Base-by-base conservation (phyloP, 2,797 vertebrate genomes). In the Platalea minor region DNA sequence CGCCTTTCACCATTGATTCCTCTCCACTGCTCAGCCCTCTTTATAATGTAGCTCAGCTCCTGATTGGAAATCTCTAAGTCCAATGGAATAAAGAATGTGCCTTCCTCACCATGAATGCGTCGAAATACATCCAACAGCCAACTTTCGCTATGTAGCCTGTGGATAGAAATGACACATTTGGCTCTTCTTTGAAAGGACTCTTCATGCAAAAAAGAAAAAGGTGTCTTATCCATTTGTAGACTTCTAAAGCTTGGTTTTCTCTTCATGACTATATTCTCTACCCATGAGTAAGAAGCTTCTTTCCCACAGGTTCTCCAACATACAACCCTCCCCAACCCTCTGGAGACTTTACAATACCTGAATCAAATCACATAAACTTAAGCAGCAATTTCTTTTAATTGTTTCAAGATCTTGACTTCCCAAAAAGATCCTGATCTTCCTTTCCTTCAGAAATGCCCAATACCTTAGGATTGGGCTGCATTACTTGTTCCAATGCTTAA, bases 11-110 rank as follows among this genome's bases (percentile, higher is more conserved):
- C 99, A 7, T 92, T 98, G 95, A 98, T 98, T 92, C 99, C 99
- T 97, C 99, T 98, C 99, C 99, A 99, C 89, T 99, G 99, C 96
- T 99, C 98, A 21, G 99, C 98, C 69, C 98, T 99, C 97, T 99
- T 99, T 48, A 99, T 97, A 46, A 99, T 98, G 91, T 98, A 99
- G 97, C 98, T 99, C 90, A 99, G 97, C 78, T 99, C 99, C 97
- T 99, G 99, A 96, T 97, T 98, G 89, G 99, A 99, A 96, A 99
- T 97, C 97, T 99, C 99, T 74, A 99, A 94, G 91, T 99, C 99
- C 57, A 98, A 96, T 8, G 99, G 99, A 91, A 99, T 86, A 59
- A 99, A 99, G 97, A 98, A 99, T 0, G 88, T 91, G 20, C 85
- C 98, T 93, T 99, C 99, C n/a, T 98, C 98, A 92, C 98, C 97